Evolutionary conservation across 2,888 invertebrate species (phyloP), one percentile per base, ranked within the genome.

Genomic region (Andrena bucephala): DNA sequence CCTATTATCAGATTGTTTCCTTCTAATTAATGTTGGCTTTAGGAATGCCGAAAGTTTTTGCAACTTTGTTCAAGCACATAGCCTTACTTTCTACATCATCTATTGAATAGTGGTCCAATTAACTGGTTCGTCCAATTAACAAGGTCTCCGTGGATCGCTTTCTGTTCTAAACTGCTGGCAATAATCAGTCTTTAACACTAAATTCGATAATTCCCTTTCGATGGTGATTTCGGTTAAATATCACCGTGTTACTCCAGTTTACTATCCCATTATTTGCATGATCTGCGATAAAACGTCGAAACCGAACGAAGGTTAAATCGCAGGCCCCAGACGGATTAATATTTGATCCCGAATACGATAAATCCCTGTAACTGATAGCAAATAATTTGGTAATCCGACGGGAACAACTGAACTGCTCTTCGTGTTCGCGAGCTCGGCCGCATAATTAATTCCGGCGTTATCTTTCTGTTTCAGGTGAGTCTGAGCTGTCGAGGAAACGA

Each of bases 391-490:
- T 87, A 87, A 89, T 86, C 82, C 86, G 57, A 65, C 77, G 89
- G 87, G 86, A 86, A 84, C 86, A 79, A 79, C 60, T 74, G 50
- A 63, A 59, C 65, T 54, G 66, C 33, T 16, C 60, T 20, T n/a
- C 20, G 16, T 57, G 52, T 27, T 42, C 10, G 33, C 48, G 31
- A 67, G 48, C 54, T 31, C 27, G 77, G 57, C 54, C 70, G 77
- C 78, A 87, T 89, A 87, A 89, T 89, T 89, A 89, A 90, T 89
- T 83, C 71, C 50, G 48, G 62, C 77, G 87, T 87, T 90, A 90
- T 89, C 87, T 90, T 89, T 86, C 87, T 86, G 85, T 90, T 89
- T 86, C 89, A 89, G 90, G 89, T 89, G 89, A 90, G 90, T 89
- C 71, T 65, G 59, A 77, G 50, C 78, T 60, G 62, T 62, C 70